Percentiles rank a stretch among this genome's conserved stretches.
phyloP scores from a whole-genome alignment of 2,888 invertebrate genomes.

The Mythimna ferrago region DNA sequence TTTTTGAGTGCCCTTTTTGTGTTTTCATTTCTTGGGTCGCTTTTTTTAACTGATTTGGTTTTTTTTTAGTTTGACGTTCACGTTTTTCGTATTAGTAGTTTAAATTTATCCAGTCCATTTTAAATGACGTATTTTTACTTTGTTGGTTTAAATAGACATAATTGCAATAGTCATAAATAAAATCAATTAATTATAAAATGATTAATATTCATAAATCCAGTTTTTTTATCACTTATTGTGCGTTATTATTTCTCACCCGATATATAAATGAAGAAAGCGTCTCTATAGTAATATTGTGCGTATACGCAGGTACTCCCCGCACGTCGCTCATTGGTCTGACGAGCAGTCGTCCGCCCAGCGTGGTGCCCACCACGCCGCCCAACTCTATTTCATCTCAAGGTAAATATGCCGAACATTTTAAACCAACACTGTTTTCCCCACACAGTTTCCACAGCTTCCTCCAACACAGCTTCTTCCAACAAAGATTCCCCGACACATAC shows the following conservation, averaged over 20 bases:
- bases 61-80: neutral
- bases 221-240: neutral
- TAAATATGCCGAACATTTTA: slow-evolving; percentile 55
- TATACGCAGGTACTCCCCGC: slow-evolving; percentile 93
- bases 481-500: no score
- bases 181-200: neutral
- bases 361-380: slow-evolving; percentile 92
- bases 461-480: no score
- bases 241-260: neutral
- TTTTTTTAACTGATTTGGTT: neutral
- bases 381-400: slow-evolving; percentile 90
- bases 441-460: neutral
- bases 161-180: neutral
- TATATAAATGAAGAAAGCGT: neutral
- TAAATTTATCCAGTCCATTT: neutral
- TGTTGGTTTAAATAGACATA: neutral
- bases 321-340: slow-evolving; percentile 95
- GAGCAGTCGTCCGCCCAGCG: slow-evolving; percentile 93
- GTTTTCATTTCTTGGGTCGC: neutral
- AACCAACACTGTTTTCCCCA: neutral
- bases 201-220: neutral
- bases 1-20: slow-evolving; percentile 23
- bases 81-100: neutral
- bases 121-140: neutral
- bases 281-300: slow-evolving; percentile 9